Base-by-base conservation (phyloP, 2,113 vertebrate genomes). In the Craseonycteris thonglongyai region DNA sequence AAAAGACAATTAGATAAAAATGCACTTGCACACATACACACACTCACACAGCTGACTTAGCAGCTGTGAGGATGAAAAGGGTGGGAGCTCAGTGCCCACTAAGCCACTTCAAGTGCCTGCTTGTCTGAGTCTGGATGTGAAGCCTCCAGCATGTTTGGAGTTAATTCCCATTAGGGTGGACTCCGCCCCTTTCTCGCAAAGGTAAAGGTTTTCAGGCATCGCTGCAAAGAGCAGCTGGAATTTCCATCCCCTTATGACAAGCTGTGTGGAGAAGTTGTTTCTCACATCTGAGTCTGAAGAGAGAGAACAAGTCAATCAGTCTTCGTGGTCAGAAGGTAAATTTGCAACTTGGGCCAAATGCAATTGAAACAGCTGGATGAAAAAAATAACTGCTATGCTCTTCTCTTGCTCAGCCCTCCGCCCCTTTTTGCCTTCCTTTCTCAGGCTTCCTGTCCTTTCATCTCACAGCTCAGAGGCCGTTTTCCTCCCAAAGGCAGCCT, bases 291-390 rank as follows among this genome's bases (percentile, higher is more conserved):
- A 97, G 58, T 90, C 76, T 2, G 95, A 81, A 93, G 91, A 96
- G 68, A 96, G 92, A 78, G 88, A 93, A 89, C 85, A 95, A 97
- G 95, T 94, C 95, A 96, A 66, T 92, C 97, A 96, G 87, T 71
- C 82, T 96, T 95, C 89, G 3, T 96, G 88, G 90, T 95, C 92
- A 92, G 90, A 96, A 97, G 97, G 97, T 97, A 97, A 97, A 97
- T 97, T 97, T 95, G 90, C 80, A 96, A 90, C 85, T 79, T 96
- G 93, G 92, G 84, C 85, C 90, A 97, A 96, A 96, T 88, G 85
- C 58, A 96, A 79, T 94, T 88, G 85, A 95, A 97, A 95, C 88
- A 93, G 92, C 90, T 94, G 84, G 59, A 45, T 83, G 72, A 91
- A 79, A 92, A 88, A n/a, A n/a, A n/a, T n/a, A n/a, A 92, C 71